Conservation (phyloP, 2,888 invertebrate genomes). For the Agrypnus murinus region DNA sequence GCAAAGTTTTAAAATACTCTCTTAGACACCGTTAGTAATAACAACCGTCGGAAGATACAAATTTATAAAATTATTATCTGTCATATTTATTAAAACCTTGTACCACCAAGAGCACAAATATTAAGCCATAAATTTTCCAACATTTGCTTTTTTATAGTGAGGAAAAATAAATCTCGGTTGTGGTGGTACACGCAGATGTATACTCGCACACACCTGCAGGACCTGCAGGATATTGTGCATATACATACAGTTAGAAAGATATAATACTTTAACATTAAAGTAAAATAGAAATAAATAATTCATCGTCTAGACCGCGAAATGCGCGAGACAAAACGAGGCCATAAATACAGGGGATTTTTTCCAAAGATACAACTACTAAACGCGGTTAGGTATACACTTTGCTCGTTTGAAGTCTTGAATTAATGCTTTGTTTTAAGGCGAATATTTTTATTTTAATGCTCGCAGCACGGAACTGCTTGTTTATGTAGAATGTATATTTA, state of each 20-base stretch:
- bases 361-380: constrained; percentile 23
- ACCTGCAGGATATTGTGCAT: constrained; percentile 19
- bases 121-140: constrained; percentile 24
- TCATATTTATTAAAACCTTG: constrained; percentile 19
- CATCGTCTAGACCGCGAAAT: constrained; percentile 34
- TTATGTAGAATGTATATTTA: too few species aligned
- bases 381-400: constrained; percentile 16
- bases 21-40: too few species aligned
- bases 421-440: constrained; percentile 17
- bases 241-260: constrained; percentile 19
- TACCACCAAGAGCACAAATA: background rate
- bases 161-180: constrained; percentile 18
- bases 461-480: too few species aligned
- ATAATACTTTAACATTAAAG: constrained; percentile 24
- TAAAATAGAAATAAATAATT: constrained; percentile 39
- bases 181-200: background rate
- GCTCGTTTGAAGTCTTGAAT: background rate
- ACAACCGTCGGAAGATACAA: background rate
- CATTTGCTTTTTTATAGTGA: constrained; percentile 9
- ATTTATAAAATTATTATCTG: constrained; percentile 28
- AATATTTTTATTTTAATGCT: too few species aligned
- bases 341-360: constrained; percentile 25
- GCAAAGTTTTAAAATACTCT: too few species aligned
- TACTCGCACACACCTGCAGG: background rate
- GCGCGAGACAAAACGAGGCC: constrained; percentile 32